A percentile compares a stretch with the other conserved stretches of the same genome.
phyloP scores from a whole-genome alignment of 2,888 invertebrate genomes.

The Fragum whitleyi region DNA sequence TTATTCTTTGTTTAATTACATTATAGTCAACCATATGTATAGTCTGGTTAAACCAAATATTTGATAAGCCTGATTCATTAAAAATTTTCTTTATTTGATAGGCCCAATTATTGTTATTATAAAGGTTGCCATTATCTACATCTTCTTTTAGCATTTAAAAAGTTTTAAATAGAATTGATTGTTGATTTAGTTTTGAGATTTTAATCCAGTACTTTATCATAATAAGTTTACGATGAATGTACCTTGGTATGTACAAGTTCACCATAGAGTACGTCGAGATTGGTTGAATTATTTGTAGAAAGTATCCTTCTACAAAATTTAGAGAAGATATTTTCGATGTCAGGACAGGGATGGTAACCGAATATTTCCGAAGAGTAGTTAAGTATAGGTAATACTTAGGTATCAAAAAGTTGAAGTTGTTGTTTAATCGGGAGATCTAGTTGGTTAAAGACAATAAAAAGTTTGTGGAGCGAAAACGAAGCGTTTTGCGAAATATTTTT shows the following conservation, averaged over 20 bases:
- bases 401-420: conserved; percentile 22
- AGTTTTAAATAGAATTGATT: not conserved
- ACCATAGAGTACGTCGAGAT: conserved; percentile 7
- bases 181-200: not conserved
- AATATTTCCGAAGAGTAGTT: conserved; percentile 21
- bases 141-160: conserved; percentile 13
- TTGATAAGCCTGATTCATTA: conserved; percentile 6
- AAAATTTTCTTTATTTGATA: conserved; percentile 22
- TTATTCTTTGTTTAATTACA: conserved; percentile 22
- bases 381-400: conserved; percentile 13
- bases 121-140: conserved; percentile 14
- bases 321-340: not conserved
- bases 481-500: conserved; percentile 17
- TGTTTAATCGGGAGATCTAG: not conserved
- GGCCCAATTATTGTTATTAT: conserved; percentile 28
- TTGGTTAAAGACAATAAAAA: conserved; percentile 19
- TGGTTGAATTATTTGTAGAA: conserved; percentile 23
- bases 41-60: conserved; percentile 24
- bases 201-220: conserved; percentile 26
- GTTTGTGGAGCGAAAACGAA: conserved; percentile 13
- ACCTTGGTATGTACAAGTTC: conserved; percentile 11
- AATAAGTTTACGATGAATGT: conserved; percentile 3
- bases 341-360: not conserved
- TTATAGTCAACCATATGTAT: not conserved
- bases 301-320: conserved; percentile 21